These are phyloP conservation scores for Eupeodes luniger DNA, from an alignment of 2,888 invertebrate species.

Conservation along the genomic window DNA sequence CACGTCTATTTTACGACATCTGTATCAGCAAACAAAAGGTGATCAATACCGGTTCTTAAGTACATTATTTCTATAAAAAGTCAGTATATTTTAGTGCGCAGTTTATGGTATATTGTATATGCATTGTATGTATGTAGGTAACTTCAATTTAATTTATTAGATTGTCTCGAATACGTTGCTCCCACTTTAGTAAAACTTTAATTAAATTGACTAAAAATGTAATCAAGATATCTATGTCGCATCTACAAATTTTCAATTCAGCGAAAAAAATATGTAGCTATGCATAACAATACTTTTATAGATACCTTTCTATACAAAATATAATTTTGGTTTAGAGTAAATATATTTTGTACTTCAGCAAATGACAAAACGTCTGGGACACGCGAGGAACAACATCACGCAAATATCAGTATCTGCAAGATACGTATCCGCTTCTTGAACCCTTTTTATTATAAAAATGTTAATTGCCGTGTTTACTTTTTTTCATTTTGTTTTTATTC, in stretches of 20 bases:
- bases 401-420: conserved; percentile 54
- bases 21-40: background rate
- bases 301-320: background rate
- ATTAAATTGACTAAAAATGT: conserved; percentile 47
- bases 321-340: conserved; percentile 39
- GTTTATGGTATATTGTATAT: background rate
- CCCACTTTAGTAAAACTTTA: conserved; percentile 34
- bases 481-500: conserved; percentile 27
- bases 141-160: conserved; percentile 25
- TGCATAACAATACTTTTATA: background rate
- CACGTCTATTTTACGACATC: too few species aligned
- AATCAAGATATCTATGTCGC: conserved; percentile 63
- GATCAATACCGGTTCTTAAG: background rate
- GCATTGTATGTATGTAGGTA: too few species aligned
- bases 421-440: conserved; percentile 38
- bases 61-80: background rate
- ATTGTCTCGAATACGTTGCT: background rate
- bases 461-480: conserved; percentile 17
- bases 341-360: conserved; percentile 71
- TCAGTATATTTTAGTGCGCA: background rate
- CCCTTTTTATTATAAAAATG: conserved; percentile 37
- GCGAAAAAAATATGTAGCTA: conserved; percentile 38
- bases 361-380: conserved; percentile 73
- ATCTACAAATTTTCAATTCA: conserved; percentile 65
- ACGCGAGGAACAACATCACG: conserved; percentile 67